Percentiles rank a stretch among this genome's conserved stretches.
These are phyloP conservation scores for Encarsia formosa DNA, from an alignment of 2,888 invertebrate genomes.

Conservation along the genomic window DNA sequence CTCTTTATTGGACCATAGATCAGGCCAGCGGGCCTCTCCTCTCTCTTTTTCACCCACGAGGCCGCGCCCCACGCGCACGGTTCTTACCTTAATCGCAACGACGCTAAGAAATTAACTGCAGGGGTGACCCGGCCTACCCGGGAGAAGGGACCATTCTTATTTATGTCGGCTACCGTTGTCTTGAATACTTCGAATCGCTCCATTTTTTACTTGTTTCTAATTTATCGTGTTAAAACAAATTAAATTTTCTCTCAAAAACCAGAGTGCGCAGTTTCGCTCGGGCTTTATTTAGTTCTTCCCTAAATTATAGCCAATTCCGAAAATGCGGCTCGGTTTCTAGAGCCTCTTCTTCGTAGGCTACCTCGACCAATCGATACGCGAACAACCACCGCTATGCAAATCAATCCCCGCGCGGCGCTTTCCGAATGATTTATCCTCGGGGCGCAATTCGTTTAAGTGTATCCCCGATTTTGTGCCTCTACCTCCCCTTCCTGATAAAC, in stretches of 20 bases:
- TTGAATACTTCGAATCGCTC: background rate
- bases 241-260: background rate
- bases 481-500: background rate
- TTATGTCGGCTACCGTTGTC: constrained; percentile 3
- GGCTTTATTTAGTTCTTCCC: constrained; percentile 4
- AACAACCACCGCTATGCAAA: constrained; percentile 45
- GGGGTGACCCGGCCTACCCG: constrained; percentile 11
- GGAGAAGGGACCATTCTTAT: constrained; percentile 4
- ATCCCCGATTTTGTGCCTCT: constrained; percentile 38
- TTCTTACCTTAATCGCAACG: constrained; percentile 37
- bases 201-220: background rate
- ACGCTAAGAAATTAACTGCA: constrained; percentile 18
- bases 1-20: constrained; percentile 49
- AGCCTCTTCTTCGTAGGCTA: constrained; percentile 20
- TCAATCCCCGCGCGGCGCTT: constrained; percentile 38
- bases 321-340: constrained; percentile 43
- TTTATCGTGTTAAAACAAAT: background rate
- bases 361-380: constrained; percentile 14
- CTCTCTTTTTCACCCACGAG: constrained; percentile 33
- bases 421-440: constrained; percentile 45
- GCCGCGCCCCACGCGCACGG: constrained; percentile 24
- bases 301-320: constrained; percentile 44
- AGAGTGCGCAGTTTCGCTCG: background rate
- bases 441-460: constrained; percentile 51
- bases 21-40: constrained; percentile 25